Percentiles rank a stretch among this genome's conserved stretches.
phyloP scores from a whole-genome alignment of 1,140 invertebrate species.

The Drosophila teissieri region DNA sequence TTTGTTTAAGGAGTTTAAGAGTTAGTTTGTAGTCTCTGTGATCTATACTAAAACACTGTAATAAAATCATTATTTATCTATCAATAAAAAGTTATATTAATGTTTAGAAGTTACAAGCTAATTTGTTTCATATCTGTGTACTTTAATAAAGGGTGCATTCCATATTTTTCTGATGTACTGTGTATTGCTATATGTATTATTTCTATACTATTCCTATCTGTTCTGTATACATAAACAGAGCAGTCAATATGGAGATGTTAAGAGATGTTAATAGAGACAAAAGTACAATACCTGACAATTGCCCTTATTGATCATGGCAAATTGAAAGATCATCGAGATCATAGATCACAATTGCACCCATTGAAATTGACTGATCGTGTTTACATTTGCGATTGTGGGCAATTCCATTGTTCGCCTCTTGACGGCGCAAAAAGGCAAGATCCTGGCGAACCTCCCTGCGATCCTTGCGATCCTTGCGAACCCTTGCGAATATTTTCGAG shows the following conservation, averaged over 20 bases:
- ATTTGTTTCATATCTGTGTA: no score
- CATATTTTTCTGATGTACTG: no score
- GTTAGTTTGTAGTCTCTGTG: constrained; percentile 65
- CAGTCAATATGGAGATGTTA: not conserved
- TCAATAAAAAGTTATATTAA: constrained; percentile 20
- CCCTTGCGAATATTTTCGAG: constrained; percentile 39
- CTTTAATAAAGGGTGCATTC: no score
- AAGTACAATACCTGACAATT: constrained; percentile 23
- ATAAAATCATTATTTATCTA: constrained; percentile 49
- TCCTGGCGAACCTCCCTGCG: constrained; percentile 16
- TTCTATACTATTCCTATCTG: no score
- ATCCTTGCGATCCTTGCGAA: constrained; percentile 10
- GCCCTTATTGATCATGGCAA: constrained; percentile 37
- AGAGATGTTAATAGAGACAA: not conserved
- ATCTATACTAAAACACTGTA: constrained; percentile 63
- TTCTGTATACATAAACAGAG: not conserved
- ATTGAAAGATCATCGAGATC: constrained; percentile 32
- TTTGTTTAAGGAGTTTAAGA: constrained; percentile 9
- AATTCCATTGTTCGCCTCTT: constrained; percentile 59
- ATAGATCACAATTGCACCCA: constrained; percentile 34
- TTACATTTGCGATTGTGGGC: constrained; percentile 70
- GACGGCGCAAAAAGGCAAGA: constrained; percentile 43
- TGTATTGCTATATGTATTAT: no score
- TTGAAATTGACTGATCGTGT: constrained; percentile 55
- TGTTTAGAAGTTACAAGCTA: not conserved